Conservation (phyloP, 2,888 invertebrate species). For the Rutpela maculata region DNA sequence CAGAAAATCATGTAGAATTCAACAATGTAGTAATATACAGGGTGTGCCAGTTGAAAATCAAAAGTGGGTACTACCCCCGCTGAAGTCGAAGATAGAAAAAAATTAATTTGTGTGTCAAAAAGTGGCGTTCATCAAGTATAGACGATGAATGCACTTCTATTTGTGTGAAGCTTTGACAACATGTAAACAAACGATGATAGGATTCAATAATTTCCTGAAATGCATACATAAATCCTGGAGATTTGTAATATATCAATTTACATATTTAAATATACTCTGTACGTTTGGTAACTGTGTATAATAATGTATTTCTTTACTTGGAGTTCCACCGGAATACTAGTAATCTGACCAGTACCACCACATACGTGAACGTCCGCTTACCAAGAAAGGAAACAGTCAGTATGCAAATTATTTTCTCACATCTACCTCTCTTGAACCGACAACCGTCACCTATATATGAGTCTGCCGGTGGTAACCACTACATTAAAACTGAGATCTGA, state of each 20-base stretch:
- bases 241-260: not conserved
- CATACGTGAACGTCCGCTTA: not conserved
- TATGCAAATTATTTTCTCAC: slow-evolving; percentile 7
- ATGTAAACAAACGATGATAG: no score
- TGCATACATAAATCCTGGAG: no score
- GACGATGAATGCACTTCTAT: no score
- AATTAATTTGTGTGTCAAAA: no score
- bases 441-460: not conserved
- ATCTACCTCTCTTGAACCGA: not conserved
- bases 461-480: not conserved
- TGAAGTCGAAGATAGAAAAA: no score
- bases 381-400: not conserved
- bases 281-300: not conserved
- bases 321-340: not conserved
- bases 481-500: not conserved
- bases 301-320: not conserved
- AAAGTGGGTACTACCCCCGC: no score
- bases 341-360: not conserved
- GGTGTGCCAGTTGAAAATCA: no score
- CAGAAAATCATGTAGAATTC: no score
- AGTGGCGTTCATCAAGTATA: no score
- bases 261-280: not conserved
- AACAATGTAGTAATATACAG: no score
- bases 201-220: no score
- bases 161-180: no score